phyloP scores from a whole-genome alignment of 2,113 vertebrate genomes.

The Psephotus haematonotus region DNA sequence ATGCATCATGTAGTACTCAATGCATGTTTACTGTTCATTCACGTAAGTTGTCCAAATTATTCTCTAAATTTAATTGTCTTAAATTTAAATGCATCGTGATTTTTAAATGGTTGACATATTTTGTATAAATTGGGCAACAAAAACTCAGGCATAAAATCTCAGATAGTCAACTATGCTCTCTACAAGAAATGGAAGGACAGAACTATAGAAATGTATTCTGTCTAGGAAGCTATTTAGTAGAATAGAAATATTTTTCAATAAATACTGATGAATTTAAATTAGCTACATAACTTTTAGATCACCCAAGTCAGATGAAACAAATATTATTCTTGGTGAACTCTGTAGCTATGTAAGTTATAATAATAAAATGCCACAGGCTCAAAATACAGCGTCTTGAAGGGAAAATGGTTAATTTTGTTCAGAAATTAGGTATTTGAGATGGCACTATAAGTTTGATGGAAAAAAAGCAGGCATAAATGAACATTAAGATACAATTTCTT shows the following conservation, averaged over 20 bases:
- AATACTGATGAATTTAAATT: neutral
- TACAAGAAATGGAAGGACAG: neutral
- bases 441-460: neutral
- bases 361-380: neutral
- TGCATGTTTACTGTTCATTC: neutral
- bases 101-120: neutral
- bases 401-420: neutral
- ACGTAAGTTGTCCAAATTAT: neutral
- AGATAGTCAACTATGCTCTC: neutral
- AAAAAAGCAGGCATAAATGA: neutral
- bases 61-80: neutral
- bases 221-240: neutral
- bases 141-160: neutral
- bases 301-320: neutral
- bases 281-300: neutral
- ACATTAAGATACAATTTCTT: neutral
- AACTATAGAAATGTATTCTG: neutral
- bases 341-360: neutral
- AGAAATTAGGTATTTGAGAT: neutral
- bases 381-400: neutral
- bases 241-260: neutral
- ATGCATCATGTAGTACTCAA: neutral
- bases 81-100: neutral
- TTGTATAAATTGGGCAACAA: neutral
- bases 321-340: neutral